A percentile compares a stretch with the other conserved stretches of the same genome.
Evolutionary conservation across 1,140 invertebrate species (phyloP).

Genomic region (Ladona fulva): DNA sequence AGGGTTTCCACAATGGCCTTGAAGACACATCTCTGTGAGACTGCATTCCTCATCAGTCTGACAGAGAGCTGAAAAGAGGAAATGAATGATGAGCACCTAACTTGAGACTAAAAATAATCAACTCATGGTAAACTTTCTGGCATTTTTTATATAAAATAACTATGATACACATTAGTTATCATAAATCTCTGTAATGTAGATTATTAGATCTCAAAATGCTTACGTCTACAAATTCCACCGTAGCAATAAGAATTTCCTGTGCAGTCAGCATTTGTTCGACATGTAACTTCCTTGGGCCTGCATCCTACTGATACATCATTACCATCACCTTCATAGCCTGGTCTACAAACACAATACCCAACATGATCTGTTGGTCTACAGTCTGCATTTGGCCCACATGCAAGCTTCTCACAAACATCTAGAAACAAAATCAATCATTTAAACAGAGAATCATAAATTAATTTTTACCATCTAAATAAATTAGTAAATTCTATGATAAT

Average conservation of each 20-base stretch:
- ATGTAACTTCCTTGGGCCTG: constrained; percentile 60
- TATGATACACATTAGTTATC: too few species aligned
- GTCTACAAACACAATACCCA: constrained; percentile 64
- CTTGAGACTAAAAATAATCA: background rate
- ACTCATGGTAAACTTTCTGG: too few species aligned
- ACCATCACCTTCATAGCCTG: constrained; percentile 67
- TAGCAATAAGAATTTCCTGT: constrained; percentile 70
- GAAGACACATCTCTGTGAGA: constrained; percentile 64
- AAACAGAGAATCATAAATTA: constrained; percentile 18
- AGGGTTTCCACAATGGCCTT: constrained; percentile 76
- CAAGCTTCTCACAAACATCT: constrained; percentile 64
- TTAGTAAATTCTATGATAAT: constrained; percentile 8
- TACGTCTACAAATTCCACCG: constrained; percentile 68
- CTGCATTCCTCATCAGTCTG: constrained; percentile 70
- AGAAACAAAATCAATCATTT: constrained; percentile 28
- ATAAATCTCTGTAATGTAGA: too few species aligned
- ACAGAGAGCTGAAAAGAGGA: constrained; percentile 56
- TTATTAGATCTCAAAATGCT: constrained; percentile 29
- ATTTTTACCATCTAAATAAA: background rate
- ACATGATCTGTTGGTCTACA: constrained; percentile 62
- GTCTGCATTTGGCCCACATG: constrained; percentile 75
- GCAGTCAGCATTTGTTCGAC: constrained; percentile 61
- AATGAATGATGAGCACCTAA: background rate
- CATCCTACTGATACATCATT: constrained; percentile 61
- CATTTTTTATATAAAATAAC: too few species aligned